A percentile compares a stretch with the other conserved stretches of the same genome.
Conservation (phyloP, 1,140 invertebrate genomes). For the Drosophila fuyamai region DNA sequence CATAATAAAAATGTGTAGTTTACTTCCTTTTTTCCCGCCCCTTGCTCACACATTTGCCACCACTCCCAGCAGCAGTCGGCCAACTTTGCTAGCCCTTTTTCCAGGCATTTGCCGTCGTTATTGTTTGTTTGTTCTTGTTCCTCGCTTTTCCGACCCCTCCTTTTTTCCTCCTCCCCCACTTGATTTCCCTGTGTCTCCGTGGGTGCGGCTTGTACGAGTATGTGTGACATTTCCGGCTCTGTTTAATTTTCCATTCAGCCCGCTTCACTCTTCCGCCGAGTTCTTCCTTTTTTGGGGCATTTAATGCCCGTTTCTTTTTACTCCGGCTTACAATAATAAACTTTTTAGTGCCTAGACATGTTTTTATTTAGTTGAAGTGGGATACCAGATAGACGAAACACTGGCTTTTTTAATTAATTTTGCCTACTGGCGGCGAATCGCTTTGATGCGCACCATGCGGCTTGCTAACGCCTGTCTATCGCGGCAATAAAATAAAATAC, state of each 20-base stretch:
- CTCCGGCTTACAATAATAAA: conserved; percentile 68
- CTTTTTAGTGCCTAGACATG: conserved; percentile 82
- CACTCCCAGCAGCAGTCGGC: conserved; percentile 37
- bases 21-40: conserved; percentile 54
- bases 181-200: conserved; percentile 49
- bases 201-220: conserved; percentile 69
- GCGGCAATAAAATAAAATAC: conserved; percentile 74
- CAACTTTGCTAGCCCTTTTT: conserved; percentile 80
- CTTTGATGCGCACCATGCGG: conserved; percentile 47
- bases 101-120: conserved; percentile 76
- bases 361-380: conserved; percentile 62
- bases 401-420: conserved; percentile 78
- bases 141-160: conserved; percentile 2
- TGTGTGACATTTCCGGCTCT: conserved; percentile 80
- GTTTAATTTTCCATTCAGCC: conserved; percentile 78
- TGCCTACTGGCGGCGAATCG: conserved; percentile 61
- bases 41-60: conserved; percentile 26
- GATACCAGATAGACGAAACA: conserved; percentile 5
- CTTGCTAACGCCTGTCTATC: conserved; percentile 36
- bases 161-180: not conserved
- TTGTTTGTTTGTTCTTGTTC: conserved; percentile 75
- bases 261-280: conserved; percentile 44
- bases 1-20: conserved; percentile 83
- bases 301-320: conserved; percentile 75
- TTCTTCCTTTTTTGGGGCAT: conserved; percentile 57